phyloP scores from a whole-genome alignment of 2,113 vertebrate species.

The Gobius niger region DNA sequence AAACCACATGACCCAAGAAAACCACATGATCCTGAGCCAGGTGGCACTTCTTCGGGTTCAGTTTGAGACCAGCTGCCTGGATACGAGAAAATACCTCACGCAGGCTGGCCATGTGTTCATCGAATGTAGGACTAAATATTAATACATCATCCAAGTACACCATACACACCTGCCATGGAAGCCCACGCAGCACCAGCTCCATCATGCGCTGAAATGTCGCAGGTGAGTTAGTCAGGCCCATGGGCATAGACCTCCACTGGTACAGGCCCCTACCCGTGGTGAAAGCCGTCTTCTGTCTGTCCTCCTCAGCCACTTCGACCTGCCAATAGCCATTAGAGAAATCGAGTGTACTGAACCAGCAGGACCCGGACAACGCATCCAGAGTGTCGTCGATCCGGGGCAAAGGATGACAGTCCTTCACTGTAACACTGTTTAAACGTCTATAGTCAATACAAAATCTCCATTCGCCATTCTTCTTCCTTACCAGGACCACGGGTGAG shows the following conservation, averaged over 20 bases:
- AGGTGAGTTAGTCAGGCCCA: slow-evolving; percentile 16
- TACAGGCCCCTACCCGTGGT: background rate
- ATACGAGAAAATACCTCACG: too few relatives aligned
- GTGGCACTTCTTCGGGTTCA: background rate
- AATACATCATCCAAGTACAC: too few relatives aligned
- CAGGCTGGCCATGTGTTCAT: too few relatives aligned
- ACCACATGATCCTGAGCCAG: background rate
- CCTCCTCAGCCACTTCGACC: background rate
- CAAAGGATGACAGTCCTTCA: background rate
- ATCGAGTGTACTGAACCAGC: slow-evolving; percentile 18
- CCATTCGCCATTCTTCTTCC: background rate
- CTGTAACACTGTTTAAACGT: background rate
- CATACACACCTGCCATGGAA: slow-evolving; percentile 10
- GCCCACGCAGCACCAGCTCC: slow-evolving; percentile 23
- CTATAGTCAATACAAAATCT: background rate
- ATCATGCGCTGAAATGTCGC: slow-evolving; percentile 2
- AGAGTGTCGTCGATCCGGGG: background rate
- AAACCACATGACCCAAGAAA: background rate
- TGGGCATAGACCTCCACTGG: slow-evolving; percentile 14
- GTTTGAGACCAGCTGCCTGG: too few relatives aligned
- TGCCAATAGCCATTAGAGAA: slow-evolving; percentile 11
- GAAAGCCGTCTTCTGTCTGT: background rate
- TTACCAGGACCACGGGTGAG: background rate
- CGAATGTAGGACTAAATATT: too few relatives aligned
- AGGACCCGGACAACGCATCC: slow-evolving; percentile 5